Percentiles rank a stretch among this genome's conserved stretches.
Conservation (phyloP, 2,797 vertebrate species). For the Oryzias sinensis region DNA sequence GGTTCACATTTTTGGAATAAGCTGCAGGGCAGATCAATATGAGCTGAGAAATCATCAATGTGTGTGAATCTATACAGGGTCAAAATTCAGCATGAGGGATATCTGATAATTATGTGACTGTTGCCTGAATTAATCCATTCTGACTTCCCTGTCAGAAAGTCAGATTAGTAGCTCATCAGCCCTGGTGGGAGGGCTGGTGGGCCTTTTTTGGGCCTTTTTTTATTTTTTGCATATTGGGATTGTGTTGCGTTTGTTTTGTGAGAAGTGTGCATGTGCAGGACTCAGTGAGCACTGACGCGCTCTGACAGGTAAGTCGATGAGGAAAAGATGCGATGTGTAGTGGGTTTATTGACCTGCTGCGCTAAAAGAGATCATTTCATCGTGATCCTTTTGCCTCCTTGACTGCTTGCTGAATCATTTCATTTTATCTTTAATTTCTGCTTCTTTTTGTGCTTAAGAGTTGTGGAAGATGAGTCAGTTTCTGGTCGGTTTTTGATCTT, state of each 20-base stretch:
- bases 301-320: slow-evolving; percentile 72
- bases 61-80: slow-evolving; percentile 25
- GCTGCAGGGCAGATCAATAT: slow-evolving; percentile 7
- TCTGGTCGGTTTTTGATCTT: not conserved
- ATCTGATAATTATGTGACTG: slow-evolving; percentile 27
- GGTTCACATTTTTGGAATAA: not conserved
- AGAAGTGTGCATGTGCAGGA: slow-evolving; percentile 35
- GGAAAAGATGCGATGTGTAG: slow-evolving; percentile 46
- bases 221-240: slow-evolving; percentile 20
- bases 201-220: slow-evolving; percentile 9
- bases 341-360: slow-evolving; percentile 54
- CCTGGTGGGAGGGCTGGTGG: slow-evolving; percentile 16
- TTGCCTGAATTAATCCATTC: slow-evolving; percentile 48
- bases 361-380: slow-evolving; percentile 43
- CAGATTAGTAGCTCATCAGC: slow-evolving; percentile 31
- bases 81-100: slow-evolving; percentile 26
- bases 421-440: slow-evolving; percentile 1
- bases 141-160: slow-evolving; percentile 28
- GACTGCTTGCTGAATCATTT: slow-evolving; percentile 24
- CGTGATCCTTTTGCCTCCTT: not conserved
- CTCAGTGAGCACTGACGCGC: slow-evolving; percentile 45
- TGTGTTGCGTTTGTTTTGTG: slow-evolving; percentile 27
- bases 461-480: not conserved
- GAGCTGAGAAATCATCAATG: slow-evolving; percentile 8
- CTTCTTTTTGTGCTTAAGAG: no score